phyloP scores from a whole-genome alignment of 2,888 invertebrate species.

The Pelosia muscerda region DNA sequence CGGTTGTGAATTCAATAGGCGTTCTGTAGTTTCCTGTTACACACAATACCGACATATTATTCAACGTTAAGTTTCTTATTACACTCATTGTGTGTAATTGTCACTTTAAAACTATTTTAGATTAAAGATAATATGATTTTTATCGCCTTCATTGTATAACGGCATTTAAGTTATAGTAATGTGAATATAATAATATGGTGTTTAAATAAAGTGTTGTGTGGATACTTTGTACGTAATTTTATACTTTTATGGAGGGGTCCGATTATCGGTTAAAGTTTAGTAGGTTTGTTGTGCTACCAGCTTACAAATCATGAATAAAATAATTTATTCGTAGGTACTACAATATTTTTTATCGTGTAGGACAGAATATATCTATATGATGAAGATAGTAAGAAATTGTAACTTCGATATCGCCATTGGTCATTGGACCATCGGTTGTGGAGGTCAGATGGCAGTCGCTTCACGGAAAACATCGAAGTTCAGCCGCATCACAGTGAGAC shows the following conservation, averaged over 20 bases:
- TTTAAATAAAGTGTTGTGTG: conserved; percentile 22
- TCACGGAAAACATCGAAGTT: too few species aligned
- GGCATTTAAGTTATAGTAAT: conserved; percentile 21
- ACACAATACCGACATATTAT: conserved; percentile 18
- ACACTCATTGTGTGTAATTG: conserved; percentile 26
- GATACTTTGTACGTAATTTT: conserved; percentile 11
- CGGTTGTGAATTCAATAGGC: conserved; percentile 10
- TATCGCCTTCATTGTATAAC: conserved; percentile 19
- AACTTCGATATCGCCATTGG: too few species aligned
- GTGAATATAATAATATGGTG: conserved; percentile 27
- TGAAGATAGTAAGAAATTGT: too few species aligned
- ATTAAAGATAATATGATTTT: conserved; percentile 30
- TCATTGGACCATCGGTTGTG: too few species aligned
- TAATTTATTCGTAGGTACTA: too few species aligned
- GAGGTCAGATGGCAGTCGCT: too few species aligned
- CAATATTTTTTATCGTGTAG: too few species aligned
- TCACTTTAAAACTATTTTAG: conserved; percentile 25
- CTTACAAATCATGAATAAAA: too few species aligned
- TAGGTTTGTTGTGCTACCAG: neutral
- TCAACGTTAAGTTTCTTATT: conserved; percentile 19
- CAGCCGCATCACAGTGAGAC: too few species aligned
- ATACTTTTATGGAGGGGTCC: neutral
- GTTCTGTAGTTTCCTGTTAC: conserved; percentile 22
- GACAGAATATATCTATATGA: too few species aligned
- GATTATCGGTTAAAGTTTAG: neutral